Base-by-base conservation (phyloP, 2,888 invertebrate species). In the Unio delphinus region DNA sequence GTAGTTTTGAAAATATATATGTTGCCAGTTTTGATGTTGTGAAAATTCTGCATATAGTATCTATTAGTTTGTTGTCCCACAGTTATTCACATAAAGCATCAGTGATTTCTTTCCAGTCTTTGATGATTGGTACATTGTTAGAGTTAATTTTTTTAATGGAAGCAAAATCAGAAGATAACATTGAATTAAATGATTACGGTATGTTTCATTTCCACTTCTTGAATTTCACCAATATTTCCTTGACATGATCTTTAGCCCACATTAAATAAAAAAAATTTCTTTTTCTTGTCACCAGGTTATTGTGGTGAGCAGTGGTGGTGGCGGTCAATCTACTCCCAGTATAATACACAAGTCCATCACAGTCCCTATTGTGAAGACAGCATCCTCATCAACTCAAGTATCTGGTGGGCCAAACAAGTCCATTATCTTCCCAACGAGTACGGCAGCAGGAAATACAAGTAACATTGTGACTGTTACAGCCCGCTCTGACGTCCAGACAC, bases 271-370 rank as follows among this genome's bases (percentile, higher is more conserved):
- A 56, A 18, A 45, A 57, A 28, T 20, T 20, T 58, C n/a, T 55
- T 56, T 57, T 15, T 26, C 65, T 68, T 26, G n/a, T 59, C 72
- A 69, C 3, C 68, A 87, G 87, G 88, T 88, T 6, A 88, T 88
- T n/a, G 73, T 88, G 30, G 86, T 88, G 61, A 85, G 87, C 26
- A 87, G 84, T 67, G 83, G 86, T 60, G 83, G 83, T 23, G 83
- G 83, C 62, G 73, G 82, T 0, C 70, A 67, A 56, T 73, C 76
- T 20, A 79, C 78, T 15, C 65, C 81, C 2, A 82, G 75, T 67
- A 69, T 85, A 8, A 73, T 82, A 8, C 87, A 86, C 74, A 86
- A 85, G 61, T 82, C 85, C 17, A 72, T 83, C 64, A 80, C 84
- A 55, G 82, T 85, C 26, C 86, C 86, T 2, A 77, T 85, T 59